Base-by-base conservation (phyloP, 1,140 invertebrate species). In the Sesamia nonagrioides region DNA sequence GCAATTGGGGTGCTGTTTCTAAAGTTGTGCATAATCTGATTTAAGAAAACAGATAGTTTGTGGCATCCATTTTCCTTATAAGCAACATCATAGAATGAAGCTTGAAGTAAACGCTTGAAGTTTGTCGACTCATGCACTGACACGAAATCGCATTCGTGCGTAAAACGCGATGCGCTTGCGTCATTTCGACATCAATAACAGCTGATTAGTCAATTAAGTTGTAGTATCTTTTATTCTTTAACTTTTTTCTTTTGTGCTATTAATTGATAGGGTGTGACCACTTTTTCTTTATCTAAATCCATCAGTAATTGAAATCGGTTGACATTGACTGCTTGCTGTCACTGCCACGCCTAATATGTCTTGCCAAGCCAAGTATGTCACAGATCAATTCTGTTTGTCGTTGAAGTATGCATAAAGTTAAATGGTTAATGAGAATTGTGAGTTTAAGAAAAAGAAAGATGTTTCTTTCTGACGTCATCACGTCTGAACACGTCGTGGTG, bases 121-220 rank as follows among this genome's bases (percentile, higher is more conserved):
- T 66, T 40, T 13, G n/a, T 66, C 15, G 37, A 18, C 42, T 15
- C 18, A 69, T 69, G 66, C 42, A 75, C 73, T 78, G 77, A 68
- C 77, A 68, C 56, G 45, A 63, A 78, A 73, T 78, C 68, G 68
- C 77, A 35, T 40, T 73, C 68, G 68, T 63, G 77, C 77, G 77
- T 78, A 63, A 45, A 78, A 78, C 56, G 18, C 52, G 21, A 42
- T 40, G 50, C 17, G 37, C 37, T 78, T 78, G 56, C 77, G 45
- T 73, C 77, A 78, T 48, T 37, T 60, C 40, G 58, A 75, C 42
- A 75, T 11, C 58, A 75, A 60, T 74, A 54, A 60, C 71, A 75
- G 72, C 56, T 61, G 56, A 75, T 75, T 75, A 63, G 58, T 75
- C 58, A 63, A 75, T 50, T 75, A 58, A 15, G 58, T 27, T 13